phyloP scores from a whole-genome alignment of 2,888 invertebrate genomes.

The Pollenia labialis region DNA sequence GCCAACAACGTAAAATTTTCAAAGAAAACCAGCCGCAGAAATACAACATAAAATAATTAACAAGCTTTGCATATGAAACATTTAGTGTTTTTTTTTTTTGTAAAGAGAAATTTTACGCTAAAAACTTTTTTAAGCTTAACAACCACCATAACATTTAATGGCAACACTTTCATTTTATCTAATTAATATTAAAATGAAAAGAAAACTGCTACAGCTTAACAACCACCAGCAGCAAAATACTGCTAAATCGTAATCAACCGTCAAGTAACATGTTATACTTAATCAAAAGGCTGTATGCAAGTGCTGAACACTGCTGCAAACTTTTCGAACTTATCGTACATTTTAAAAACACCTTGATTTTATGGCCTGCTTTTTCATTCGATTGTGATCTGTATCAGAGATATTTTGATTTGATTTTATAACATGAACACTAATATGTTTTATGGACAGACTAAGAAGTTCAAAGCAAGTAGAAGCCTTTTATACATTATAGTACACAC shows the following conservation, averaged over 20 bases:
- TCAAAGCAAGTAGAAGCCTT: not conserved
- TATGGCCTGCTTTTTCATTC: constrained; percentile 54
- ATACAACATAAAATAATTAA: constrained; percentile 2
- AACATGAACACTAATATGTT: constrained; percentile 69
- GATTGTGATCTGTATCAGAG: constrained; percentile 68
- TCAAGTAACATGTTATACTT: constrained; percentile 65
- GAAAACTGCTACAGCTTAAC: constrained; percentile 15
- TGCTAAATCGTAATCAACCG: constrained; percentile 57
- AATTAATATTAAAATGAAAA: constrained; percentile 52
- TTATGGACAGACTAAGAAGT: constrained; percentile 31
- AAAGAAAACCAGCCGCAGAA: not conserved
- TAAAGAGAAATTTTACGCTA: constrained; percentile 28
- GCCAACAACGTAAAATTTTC: not conserved
- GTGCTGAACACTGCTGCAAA: constrained; percentile 14
- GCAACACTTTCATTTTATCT: constrained; percentile 67
- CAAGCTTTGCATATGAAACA: constrained; percentile 48
- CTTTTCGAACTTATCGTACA: constrained; percentile 14
- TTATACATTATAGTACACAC: not conserved
- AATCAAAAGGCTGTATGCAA: constrained; percentile 46
- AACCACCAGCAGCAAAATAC: constrained; percentile 29
- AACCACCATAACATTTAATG: constrained; percentile 34
- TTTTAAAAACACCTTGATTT: constrained; percentile 54
- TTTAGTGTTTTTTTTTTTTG: not conserved
- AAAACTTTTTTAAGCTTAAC: constrained; percentile 15
- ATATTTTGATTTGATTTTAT: constrained; percentile 69